Evolutionary conservation across 2,113 vertebrate genomes (phyloP), one percentile per base, ranked within the genome.

Genomic region (Ginglymostoma cirratum): DNA sequence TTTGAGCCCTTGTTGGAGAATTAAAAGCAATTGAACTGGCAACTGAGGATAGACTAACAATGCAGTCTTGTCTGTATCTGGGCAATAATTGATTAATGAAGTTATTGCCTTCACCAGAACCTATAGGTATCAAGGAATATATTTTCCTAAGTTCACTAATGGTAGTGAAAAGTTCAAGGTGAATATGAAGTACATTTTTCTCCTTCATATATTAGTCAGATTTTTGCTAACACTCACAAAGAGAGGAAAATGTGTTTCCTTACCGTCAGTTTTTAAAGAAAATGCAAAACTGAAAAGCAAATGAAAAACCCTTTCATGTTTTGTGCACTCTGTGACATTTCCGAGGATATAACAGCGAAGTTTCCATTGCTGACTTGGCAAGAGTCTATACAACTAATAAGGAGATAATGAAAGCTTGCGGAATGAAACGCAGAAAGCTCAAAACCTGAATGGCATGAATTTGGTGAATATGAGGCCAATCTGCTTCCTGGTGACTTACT

Each of bases 321-420:
- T 66, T 38, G 61, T 67, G 61, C 23, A 38, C 34, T 67, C 65
- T 66, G 55, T 61, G 89, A 67, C 2, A 93, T 93, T 93, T 38
- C 89, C 61, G 67, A 61, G 23, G 89, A 38, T 92, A 19, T n/a
- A n/a, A 92, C 17, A 17, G 34, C 8, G 38, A 61, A 27, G 30
- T 92, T 92, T 55, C 87, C 55, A n/a, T 61, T 92, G 87, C 87
- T 92, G 61, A 93, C 80, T 38, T 93, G 48, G 17, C 10, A 34
- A 12, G 89, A 38, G 61, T n/a, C 89, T 66, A 19, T 61, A 23
- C 15, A 95, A 24, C 42, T 95, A 70, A 95, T 7, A 45, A 72
- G 93, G 42, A 95, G 85, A 67, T 83, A 95, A 85, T 70, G 45
- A 67, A n/a, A 96, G 66, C 67, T 86, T 66, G 86, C 66, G 38